Base-by-base conservation (phyloP, 2,113 vertebrate species). In the Cyphomyrus discorhynchus region DNA sequence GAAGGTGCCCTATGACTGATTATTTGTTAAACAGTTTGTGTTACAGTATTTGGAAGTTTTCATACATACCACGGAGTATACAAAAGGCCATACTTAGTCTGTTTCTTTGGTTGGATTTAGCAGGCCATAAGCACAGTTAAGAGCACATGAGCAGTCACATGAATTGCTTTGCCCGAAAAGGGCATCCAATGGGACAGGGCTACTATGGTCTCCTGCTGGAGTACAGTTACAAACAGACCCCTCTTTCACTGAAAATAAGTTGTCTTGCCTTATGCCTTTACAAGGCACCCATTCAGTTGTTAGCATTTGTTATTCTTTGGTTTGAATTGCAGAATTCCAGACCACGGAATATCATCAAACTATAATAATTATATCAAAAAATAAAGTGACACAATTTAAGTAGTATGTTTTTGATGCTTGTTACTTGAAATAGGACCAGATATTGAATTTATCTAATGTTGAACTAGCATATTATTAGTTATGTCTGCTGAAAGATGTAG, bases 101-200 rank as follows among this genome's bases (percentile, higher is more conserved):
- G 92, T 92, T 92, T 94, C 91, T 94, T 92, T 87, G 88, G 90
- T 83, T 89, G 87, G 90, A 93, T 94, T 93, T 94, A 89, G 91
- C 92, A 90, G 90, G 89, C 88, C 88, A 89, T 91, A 35, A 91
- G 92, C 90, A 56, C 42, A 53, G 92, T 90, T 91, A 91, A 90
- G 89, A 90, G 92, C 94, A 93, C 95, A 95, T 94, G 95, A 95
- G 94, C 88, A 92, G 92, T 95, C 95, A 95, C 95, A 95, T 95
- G 95, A 47, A 91, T 90, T 85, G 90, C 90, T 89, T 93, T 90
- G 80, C 58, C 86, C 88, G 31, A 93, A 91, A 89, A 89, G 92
- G 92, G 92, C 91, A 92, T 58, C 8, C 53, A 77, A 82, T 86
- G 21, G 8, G 88, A 19, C 9, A 80, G 49, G 21, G 66, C 19